These are phyloP conservation scores for Aegotheles bennettii DNA, from an alignment of 2,113 vertebrate species.

Conservation along the genomic window DNA sequence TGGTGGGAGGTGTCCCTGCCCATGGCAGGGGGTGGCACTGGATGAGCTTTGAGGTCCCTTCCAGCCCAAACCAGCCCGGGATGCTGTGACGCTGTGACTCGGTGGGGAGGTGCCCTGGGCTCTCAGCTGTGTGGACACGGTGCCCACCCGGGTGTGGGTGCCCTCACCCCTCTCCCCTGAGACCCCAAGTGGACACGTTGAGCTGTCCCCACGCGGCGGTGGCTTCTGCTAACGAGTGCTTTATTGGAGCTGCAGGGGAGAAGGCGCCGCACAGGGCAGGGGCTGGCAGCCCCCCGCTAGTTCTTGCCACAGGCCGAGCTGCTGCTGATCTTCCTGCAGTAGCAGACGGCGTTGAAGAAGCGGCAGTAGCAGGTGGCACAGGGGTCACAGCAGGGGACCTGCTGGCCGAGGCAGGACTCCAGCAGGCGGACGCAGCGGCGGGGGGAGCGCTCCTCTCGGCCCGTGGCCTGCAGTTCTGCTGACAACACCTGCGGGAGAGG, in stretches of 20 bases:
- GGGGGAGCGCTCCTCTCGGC: slow-evolving; percentile 80
- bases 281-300: neutral
- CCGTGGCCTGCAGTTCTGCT: slow-evolving; percentile 64
- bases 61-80: too few relatives aligned
- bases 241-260: slow-evolving; percentile 28
- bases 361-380: slow-evolving; percentile 97
- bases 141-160: neutral
- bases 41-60: too few relatives aligned
- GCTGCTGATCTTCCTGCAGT: slow-evolving; percentile 86
- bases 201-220: rapidly evolving
- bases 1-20: too few relatives aligned
- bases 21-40: too few relatives aligned
- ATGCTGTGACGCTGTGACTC: too few relatives aligned
- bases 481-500: slow-evolving; percentile 62
- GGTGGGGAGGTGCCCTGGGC: too few relatives aligned
- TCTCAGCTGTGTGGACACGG: too few relatives aligned
- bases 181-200: rapidly evolving
- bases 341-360: slow-evolving; percentile 94
- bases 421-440: slow-evolving; percentile 89
- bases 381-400: slow-evolving; percentile 89
- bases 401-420: slow-evolving; percentile 90
- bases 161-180: neutral
- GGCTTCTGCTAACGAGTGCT: neutral
- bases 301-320: slow-evolving; percentile 73
- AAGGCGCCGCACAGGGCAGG: rapidly evolving